Evolutionary conservation across 2,797 vertebrate species (phyloP), one percentile per base, ranked within the genome.

Genomic region (Galaxias olidus): DNA sequence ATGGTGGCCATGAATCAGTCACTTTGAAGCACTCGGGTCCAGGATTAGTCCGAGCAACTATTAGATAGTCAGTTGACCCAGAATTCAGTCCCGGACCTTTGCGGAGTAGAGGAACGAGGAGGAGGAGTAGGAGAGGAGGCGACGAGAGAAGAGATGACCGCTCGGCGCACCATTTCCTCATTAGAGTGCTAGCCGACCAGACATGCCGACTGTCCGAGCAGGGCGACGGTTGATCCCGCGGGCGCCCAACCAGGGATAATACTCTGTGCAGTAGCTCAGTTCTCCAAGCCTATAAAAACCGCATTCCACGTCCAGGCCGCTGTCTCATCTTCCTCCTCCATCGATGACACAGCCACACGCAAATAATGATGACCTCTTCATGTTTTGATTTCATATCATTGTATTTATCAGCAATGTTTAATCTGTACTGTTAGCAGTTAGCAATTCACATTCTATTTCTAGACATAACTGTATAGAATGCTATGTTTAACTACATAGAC

Each of bases 21-120:
- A 17, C 40, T 41, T 13, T n/a, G 9, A 7, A 6, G n/a, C 48
- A 18, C 13, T 14, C 6, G 12, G 20, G 9, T 41, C 46, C 47
- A 15, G 47, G 60, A 55, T 51, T 18, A 58, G 52, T 46, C 57
- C 44, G 1, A 58, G 51, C 59, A 50, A 46, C 60, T 10, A 17
- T 57, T 53, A 4, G 42, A 41, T 59, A 63, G 47, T 46, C 59
- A 47, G 47, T 66, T 72, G 73, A 75, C 69, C 73, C 59, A 75
- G 73, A 75, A 75, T 63, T 61, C 40, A 8, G 17, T 11, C 19
- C 10, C 11, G 1, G 18, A 15, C n/a, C 51, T 19, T 7, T 8
- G 17, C 17, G 9, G 45, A 49, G 45, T 11, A 45, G 47, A 30
- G 15, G 46, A 41, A 14, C 13, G 10, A n/a, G 12, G 4, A 9